Base-by-base conservation (phyloP, 2,888 invertebrate species). In the Rambutsinella grinnellia region DNA sequence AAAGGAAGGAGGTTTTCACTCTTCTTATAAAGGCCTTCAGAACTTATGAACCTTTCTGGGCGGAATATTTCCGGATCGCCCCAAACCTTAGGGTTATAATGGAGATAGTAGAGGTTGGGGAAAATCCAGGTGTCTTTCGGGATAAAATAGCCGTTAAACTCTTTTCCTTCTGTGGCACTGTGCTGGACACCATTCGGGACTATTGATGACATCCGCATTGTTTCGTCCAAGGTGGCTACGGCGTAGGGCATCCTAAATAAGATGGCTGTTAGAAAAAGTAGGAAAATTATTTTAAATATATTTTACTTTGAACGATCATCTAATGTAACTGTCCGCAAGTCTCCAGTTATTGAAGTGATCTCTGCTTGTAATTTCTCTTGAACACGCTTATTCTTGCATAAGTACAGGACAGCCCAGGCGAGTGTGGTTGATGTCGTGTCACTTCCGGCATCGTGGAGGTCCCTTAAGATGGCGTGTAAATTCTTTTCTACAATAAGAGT, bases 231-330 rank as follows among this genome's bases (percentile, higher is more conserved):
- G 1, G 78, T 36, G 2, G 81, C 81, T 53, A 77, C 76, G 19
- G 78, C 68, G 56, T 83, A 83, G 0, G 79, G 78, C 80, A 83
- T 76, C 17, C 80, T 78, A 54, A n/a, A n/a, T n/a, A n/a, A n/a
- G n/a, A n/a, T n/a, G n/a, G n/a, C n/a, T n/a, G n/a, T n/a, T n/a
- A n/a, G 6, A 58, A 36, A 36, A 36, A 26, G 51, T 46, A 21
- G 49, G 3, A 36, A 17, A 56, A 58, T 27, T 28, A 27, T 51
- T 36, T 27, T 23, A 44, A 19, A 23, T 56, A 36, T 10, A 27
- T 15, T 27, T 13, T 75, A 75, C 75, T 68, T 62, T 17, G 57
- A 58, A 8, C 68, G 61, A 57, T 78, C 78, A 19, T 67, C 51
- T 2, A 78, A 13, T 8, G 53, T 21, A 0, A 74, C 74, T n/a